These are phyloP conservation scores for Petrosia ficiformis DNA, from an alignment of 37 sponge, comb jelly and placozoan species.

Conservation along the genomic window DNA sequence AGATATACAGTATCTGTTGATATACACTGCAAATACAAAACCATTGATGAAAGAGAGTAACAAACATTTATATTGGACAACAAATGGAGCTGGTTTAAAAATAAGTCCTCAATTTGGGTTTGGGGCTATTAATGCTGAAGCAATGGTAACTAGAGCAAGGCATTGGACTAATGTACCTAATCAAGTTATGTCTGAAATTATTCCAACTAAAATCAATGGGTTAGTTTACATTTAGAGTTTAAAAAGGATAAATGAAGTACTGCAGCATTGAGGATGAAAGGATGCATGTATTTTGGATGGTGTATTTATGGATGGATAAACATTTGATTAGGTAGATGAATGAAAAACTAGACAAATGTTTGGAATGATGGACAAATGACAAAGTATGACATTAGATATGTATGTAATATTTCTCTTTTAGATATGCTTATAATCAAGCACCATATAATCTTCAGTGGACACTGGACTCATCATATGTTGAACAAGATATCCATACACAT, in stretches of 20 bases:
- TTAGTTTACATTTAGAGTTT: neutral
- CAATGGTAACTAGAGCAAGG: conserved; percentile 88
- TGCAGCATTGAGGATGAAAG: neutral
- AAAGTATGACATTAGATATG: no score
- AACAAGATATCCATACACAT: no score
- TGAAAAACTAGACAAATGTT: no score
- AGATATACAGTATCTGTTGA: conserved; percentile 93
- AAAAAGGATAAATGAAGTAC: neutral
- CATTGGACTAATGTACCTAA: conserved; percentile 79
- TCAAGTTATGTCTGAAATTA: conserved; percentile 10
- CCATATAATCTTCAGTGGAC: no score
- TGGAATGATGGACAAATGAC: no score
- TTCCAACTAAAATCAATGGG: neutral
- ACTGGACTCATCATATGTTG: no score
- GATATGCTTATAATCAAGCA: no score
- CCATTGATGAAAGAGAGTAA: conserved; percentile 13
- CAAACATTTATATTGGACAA: conserved; percentile 48
- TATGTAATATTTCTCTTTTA: no score
- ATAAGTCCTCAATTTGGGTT: conserved; percentile 88
- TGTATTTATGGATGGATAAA: no score
- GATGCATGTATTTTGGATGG: no score
- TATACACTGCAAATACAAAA: conserved; percentile 51
- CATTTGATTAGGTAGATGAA: no score
- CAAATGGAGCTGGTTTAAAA: conserved; percentile 80
- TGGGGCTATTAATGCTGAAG: conserved; percentile 89